Evolutionary conservation across 2,888 invertebrate species (phyloP).

Genomic region (Ectropis crepuscularia): DNA sequence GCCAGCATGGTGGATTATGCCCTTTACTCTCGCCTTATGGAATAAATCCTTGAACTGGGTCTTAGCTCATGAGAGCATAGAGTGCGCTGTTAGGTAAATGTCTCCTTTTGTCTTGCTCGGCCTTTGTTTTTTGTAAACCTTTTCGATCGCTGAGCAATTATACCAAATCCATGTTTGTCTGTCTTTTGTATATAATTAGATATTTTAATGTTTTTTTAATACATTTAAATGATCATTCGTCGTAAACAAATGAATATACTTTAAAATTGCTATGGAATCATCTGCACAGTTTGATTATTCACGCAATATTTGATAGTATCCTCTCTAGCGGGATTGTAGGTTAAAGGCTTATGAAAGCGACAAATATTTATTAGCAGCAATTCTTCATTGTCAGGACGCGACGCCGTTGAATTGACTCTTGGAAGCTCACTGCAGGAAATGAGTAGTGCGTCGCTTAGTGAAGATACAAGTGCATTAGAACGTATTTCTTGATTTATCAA

Average conservation of each 20-base stretch:
- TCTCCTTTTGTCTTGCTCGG: too few relatives aligned
- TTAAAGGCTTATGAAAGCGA: slow-evolving; percentile 69
- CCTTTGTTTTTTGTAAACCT: too few relatives aligned
- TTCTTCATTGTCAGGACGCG: slow-evolving; percentile 68
- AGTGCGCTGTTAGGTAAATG: too few relatives aligned
- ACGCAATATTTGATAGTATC: background rate
- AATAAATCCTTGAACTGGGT: too few relatives aligned
- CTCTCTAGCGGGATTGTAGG: slow-evolving; percentile 1
- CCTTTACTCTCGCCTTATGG: too few relatives aligned
- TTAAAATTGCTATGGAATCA: background rate
- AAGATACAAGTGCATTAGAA: background rate
- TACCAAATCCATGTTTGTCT: too few relatives aligned
- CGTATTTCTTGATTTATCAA: background rate
- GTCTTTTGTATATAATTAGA: too few relatives aligned
- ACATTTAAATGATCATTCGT: too few relatives aligned
- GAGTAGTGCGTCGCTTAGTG: slow-evolving; percentile 67
- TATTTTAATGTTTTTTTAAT: too few relatives aligned
- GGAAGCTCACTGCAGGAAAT: slow-evolving; percentile 70
- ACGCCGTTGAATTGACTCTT: slow-evolving; percentile 1
- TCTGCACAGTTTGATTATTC: background rate
- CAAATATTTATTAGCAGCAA: slow-evolving; percentile 78
- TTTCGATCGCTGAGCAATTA: too few relatives aligned
- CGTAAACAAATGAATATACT: background rate
- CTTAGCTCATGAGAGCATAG: too few relatives aligned
- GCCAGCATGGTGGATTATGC: too few relatives aligned